Evolutionary conservation across 2,888 invertebrate species (phyloP).

Genomic region (Mesorhabditis belari): DNA sequence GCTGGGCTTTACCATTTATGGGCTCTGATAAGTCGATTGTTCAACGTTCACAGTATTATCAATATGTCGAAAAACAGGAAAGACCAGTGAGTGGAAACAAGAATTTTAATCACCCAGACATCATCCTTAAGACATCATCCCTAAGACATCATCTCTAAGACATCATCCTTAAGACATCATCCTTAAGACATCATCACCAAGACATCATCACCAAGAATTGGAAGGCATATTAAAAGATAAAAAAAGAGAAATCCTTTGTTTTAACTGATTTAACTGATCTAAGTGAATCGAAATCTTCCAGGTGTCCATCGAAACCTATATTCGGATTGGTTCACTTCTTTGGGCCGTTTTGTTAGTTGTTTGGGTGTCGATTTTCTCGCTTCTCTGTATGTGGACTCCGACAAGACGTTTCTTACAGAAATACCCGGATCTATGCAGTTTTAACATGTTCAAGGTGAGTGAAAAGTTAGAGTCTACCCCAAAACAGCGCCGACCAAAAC

Average conservation of each 20-base stretch:
- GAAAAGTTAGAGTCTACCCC: neutral
- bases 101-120: no score
- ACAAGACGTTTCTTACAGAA: conserved; percentile 66
- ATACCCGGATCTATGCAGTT: conserved; percentile 68
- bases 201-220: neutral
- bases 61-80: conserved; percentile 65
- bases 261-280: neutral
- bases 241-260: neutral
- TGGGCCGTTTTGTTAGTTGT: conserved; percentile 59
- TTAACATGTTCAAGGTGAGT: conserved; percentile 63
- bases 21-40: conserved; percentile 59
- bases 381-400: conserved; percentile 63
- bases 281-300: conserved; percentile 1
- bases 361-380: conserved; percentile 57
- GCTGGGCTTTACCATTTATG: conserved; percentile 70
- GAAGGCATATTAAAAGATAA: conserved; percentile 5
- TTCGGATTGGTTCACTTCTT: conserved; percentile 62
- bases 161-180: no score
- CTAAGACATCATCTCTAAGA: neutral
- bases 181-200: no score
- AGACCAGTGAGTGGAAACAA: conserved; percentile 65
- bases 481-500: no score
- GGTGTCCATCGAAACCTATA: conserved; percentile 62
- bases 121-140: neutral
- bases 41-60: conserved; percentile 69